Evolutionary conservation across 1,140 invertebrate genomes (phyloP), one percentile per base, ranked within the genome.

Genomic region (Colletes gigas): DNA sequence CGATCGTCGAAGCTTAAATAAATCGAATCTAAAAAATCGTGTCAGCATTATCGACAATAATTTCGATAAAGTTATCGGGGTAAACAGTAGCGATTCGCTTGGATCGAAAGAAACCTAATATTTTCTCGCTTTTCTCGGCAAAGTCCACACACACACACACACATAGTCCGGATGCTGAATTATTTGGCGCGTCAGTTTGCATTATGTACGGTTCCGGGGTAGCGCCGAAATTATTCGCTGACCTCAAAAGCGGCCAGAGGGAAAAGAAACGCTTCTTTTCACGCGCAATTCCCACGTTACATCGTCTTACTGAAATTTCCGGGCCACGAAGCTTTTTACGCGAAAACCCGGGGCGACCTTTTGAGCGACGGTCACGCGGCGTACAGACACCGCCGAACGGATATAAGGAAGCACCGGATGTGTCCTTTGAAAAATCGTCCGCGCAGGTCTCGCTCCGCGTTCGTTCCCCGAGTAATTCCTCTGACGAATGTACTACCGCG

Each of bases 351-450:
- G 44, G 14, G 30, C 59, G 57, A 74, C 75, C 62, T 70, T 76
- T 71, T 77, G 79, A 77, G 19, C 78, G 82, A 66, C 81, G 54
- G 83, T 79, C 62, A 55, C 63, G 65, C 80, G 62, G 82, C 74
- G 19, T 55, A 69, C 83, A 19, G 65, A 78, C 81, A 82, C 70
- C 44, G 17, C 15, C 50, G 57, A 62, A 66, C 65, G 17, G 67
- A 47, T 74, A 73, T 39, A 71, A 75, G 77, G 69, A 86, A 75
- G 84, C 55, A 60, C 59, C 70, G 74, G 62, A 60, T 75, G 55
- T 86, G 60, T 79, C 59, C 67, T 85, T 85, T 86, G 83, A 86
- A 86, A 86, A 86, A 86, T 85, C 60, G 69, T 30, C 73, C 17
- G 62, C 17, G 9, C 65, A 75, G 41, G 55, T 54, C 50, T 73